These are phyloP conservation scores for Conopomorpha cramerella DNA, from an alignment of 1,140 invertebrate genomes.

Conservation along the genomic window DNA sequence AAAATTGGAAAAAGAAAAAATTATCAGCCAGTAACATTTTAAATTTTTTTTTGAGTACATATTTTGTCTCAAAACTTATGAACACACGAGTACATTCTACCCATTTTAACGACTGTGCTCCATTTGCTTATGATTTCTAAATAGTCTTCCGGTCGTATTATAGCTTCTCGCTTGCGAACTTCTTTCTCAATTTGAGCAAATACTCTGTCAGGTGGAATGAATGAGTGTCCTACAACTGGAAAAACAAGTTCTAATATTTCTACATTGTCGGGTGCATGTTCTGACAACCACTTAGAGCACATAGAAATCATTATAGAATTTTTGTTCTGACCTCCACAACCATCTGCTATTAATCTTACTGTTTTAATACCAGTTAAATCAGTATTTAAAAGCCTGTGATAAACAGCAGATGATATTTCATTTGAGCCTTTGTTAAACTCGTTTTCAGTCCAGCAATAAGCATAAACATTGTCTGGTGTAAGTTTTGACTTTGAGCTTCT, in stretches of 20 bases:
- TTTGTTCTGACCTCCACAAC: conserved; percentile 11
- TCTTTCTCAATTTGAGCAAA: conserved; percentile 21
- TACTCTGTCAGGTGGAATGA: conserved; percentile 21
- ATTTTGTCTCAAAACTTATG: too few relatives aligned
- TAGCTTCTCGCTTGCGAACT: neutral
- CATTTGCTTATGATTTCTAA: neutral
- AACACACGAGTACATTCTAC: too few relatives aligned
- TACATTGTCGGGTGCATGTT: conserved; percentile 11
- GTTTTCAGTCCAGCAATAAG: conserved; percentile 24
- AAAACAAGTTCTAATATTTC: conserved; percentile 18
- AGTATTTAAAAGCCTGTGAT: conserved; percentile 14
- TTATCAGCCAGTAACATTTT: too few relatives aligned
- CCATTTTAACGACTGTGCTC: too few relatives aligned
- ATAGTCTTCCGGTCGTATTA: neutral
- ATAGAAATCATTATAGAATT: conserved; percentile 10
- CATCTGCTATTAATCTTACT: conserved; percentile 9
- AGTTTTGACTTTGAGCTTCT: conserved; percentile 20
- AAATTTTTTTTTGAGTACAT: too few relatives aligned
- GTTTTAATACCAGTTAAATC: conserved; percentile 8
- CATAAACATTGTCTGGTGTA: conserved; percentile 14
- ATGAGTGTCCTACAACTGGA: conserved; percentile 21
- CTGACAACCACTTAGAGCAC: conserved; percentile 12
- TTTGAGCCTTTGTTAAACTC: conserved; percentile 19
- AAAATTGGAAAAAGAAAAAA: too few relatives aligned
- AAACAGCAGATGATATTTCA: conserved; percentile 20